A percentile compares a stretch with the other conserved stretches of the same genome.
phyloP scores from a whole-genome alignment of 2,888 invertebrate species.

The Andrena trimmerana region DNA sequence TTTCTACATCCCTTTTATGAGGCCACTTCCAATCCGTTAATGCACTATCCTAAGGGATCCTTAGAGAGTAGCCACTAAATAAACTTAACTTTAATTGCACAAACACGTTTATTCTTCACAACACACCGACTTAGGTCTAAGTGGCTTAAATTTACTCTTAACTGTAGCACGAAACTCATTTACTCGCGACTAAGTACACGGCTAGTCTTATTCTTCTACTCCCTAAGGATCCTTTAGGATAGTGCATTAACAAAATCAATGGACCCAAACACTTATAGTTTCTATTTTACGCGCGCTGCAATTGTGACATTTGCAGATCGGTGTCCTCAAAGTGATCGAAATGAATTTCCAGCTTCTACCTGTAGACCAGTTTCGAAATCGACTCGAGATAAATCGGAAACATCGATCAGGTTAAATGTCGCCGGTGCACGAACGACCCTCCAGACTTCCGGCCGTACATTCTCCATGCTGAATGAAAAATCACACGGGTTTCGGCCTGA shows the following conservation, averaged over 20 bases:
- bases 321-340: conserved; percentile 9
- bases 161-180: too few species aligned
- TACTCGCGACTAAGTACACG: too few species aligned
- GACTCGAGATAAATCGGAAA: conserved; percentile 55
- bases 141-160: too few species aligned
- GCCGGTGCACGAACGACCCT: conserved; percentile 27
- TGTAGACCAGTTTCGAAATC: conserved; percentile 41
- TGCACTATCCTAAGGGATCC: too few species aligned
- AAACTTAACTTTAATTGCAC: too few species aligned
- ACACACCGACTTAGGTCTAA: too few species aligned
- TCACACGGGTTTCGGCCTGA: conserved; percentile 46
- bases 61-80: too few species aligned
- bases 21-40: too few species aligned
- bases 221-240: too few species aligned
- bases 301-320: conserved; percentile 45
- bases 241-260: background rate
- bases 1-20: too few species aligned
- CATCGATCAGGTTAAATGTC: conserved; percentile 67
- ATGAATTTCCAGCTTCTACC: conserved; percentile 44
- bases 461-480: conserved; percentile 63
- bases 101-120: too few species aligned
- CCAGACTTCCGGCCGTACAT: conserved; percentile 39
- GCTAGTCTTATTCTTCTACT: too few species aligned
- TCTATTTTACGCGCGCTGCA: background rate
- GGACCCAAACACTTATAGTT: background rate